A percentile compares a stretch with the other conserved stretches of the same genome.
These are phyloP conservation scores for Psittacula echo DNA, from an alignment of 2,797 vertebrate genomes.

Conservation along the genomic window DNA sequence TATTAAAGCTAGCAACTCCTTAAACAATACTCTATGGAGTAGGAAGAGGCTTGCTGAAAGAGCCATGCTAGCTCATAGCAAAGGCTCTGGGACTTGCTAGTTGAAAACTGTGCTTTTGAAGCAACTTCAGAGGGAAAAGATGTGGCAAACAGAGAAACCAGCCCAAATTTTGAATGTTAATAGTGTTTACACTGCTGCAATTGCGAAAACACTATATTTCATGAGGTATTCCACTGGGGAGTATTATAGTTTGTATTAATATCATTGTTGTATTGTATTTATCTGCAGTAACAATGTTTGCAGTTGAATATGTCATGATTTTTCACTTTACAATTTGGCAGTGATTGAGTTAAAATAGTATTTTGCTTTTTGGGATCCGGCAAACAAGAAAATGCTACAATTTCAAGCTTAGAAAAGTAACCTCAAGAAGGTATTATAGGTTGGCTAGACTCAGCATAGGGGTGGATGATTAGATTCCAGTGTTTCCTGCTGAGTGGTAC, in stretches of 20 bases:
- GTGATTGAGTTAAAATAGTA: constrained; percentile 10
- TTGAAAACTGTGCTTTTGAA: background rate
- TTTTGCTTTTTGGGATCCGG: constrained; percentile 43
- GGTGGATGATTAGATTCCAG: constrained; percentile 76
- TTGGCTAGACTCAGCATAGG: constrained; percentile 66
- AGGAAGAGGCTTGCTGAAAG: constrained; percentile 5
- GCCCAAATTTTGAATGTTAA: background rate
- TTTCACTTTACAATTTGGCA: constrained; percentile 37
- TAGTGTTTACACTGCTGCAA: background rate
- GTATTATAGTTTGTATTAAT: background rate
- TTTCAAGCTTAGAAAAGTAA: constrained; percentile 72
- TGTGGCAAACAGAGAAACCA: background rate
- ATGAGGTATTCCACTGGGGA: background rate
- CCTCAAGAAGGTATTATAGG: constrained; percentile 71
- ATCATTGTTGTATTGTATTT: background rate
- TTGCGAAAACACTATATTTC: background rate
- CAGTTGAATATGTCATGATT: background rate
- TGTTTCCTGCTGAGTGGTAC: constrained; percentile 76
- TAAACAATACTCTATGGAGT: background rate
- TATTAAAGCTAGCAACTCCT: background rate
- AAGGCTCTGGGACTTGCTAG: background rate
- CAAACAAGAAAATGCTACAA: constrained; percentile 46
- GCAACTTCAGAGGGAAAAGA: background rate
- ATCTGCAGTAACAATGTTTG: background rate
- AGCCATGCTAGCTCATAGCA: background rate